Evolutionary conservation across 2,113 vertebrate species (phyloP).

Genomic region (Rhombomys opimus): DNA sequence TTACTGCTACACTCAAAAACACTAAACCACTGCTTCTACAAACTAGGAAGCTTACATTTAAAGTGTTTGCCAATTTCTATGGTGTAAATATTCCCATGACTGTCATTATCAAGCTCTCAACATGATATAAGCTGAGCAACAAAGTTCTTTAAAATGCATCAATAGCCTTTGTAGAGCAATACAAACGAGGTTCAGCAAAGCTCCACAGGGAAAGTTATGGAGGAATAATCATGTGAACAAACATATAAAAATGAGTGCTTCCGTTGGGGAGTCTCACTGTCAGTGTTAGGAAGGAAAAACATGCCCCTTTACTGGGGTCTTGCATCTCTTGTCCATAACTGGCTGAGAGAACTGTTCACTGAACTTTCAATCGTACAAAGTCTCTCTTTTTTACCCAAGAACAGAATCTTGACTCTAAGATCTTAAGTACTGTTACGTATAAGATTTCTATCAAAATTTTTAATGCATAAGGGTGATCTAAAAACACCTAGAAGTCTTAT

Average conservation of each 20-base stretch:
- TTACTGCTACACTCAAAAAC: background rate
- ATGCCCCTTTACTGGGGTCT: background rate
- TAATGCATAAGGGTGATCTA: background rate
- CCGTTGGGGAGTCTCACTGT: background rate
- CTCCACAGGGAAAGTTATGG: background rate
- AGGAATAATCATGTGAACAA: background rate
- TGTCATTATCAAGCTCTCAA: background rate
- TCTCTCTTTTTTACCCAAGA: background rate
- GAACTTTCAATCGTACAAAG: background rate
- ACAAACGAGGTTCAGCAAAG: background rate
- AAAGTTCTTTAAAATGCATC: conserved; percentile 16
- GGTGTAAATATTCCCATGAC: background rate
- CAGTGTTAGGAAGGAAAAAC: background rate
- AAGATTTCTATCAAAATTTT: background rate
- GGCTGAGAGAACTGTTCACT: background rate
- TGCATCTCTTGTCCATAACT: background rate
- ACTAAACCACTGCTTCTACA: background rate
- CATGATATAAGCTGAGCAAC: background rate
- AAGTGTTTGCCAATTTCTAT: background rate
- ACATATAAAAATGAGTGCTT: background rate
- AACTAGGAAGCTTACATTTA: background rate
- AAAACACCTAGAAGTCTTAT: background rate
- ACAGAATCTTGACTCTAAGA: background rate
- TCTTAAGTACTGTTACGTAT: background rate
- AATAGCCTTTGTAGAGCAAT: background rate